A percentile compares a stretch with the other conserved stretches of the same genome.
Conservation (phyloP, 2,888 invertebrate species). For the Stratiomys singularior region DNA sequence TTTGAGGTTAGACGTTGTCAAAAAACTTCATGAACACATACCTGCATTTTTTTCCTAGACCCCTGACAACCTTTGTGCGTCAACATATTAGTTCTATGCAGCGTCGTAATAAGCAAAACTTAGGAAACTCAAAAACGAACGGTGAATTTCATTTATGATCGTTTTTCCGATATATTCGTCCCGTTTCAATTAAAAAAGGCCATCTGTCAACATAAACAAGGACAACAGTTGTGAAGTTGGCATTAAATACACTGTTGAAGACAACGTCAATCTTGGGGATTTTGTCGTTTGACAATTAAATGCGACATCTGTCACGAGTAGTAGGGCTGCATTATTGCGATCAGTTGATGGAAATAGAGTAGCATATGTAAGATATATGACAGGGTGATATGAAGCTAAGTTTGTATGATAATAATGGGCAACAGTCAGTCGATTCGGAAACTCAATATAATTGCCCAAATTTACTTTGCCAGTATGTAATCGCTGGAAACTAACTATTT, state of each 20-base stretch:
- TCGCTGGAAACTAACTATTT: no score
- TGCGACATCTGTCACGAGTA: no score
- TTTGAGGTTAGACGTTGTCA: constrained; percentile 29
- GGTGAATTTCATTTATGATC: constrained; percentile 38
- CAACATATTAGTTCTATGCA: constrained; percentile 60
- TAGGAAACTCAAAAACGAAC: constrained; percentile 52
- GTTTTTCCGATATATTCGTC: constrained; percentile 29
- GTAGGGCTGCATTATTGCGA: no score
- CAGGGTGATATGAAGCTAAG: no score
- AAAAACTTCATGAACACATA: constrained; percentile 51
- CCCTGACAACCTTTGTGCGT: constrained; percentile 66
- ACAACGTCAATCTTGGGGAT: no score
- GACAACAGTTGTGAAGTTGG: constrained; percentile 48
- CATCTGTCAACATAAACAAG: constrained; percentile 55
- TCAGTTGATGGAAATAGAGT: no score
- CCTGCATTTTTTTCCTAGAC: constrained; percentile 69
- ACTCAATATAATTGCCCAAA: no score
- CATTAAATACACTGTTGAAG: background rate
- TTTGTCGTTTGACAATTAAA: no score
- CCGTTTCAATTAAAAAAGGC: constrained; percentile 43
- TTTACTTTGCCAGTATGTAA: no score
- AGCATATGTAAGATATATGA: no score
- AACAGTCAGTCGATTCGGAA: no score
- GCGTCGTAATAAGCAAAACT: constrained; percentile 53
- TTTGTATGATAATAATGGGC: no score